These are phyloP conservation scores for Cichladusa arquata DNA, from an alignment of 2,113 vertebrate species.

Conservation along the genomic window DNA sequence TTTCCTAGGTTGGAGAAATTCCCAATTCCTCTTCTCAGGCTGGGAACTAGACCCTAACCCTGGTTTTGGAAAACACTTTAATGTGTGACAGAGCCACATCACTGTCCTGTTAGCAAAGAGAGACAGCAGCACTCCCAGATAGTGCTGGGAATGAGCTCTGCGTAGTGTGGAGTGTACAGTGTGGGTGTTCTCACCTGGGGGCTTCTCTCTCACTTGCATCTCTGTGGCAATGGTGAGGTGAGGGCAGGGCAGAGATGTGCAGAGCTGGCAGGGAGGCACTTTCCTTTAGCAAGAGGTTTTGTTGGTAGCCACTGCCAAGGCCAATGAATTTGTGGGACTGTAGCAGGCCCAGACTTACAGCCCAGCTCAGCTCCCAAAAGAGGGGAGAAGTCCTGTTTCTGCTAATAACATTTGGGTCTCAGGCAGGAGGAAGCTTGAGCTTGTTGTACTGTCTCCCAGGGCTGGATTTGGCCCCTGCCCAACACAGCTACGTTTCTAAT, in stretches of 20 bases:
- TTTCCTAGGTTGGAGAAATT: background rate
- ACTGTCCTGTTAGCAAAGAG: background rate
- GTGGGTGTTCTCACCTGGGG: rapidly evolving
- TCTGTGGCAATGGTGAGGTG: background rate
- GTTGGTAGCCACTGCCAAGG: background rate
- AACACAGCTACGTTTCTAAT: background rate
- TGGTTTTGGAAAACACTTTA: background rate
- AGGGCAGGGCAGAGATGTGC: background rate
- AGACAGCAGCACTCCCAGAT: background rate
- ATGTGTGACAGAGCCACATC: rapidly evolving
- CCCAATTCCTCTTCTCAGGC: background rate
- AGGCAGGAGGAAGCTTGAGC: background rate
- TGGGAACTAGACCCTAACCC: background rate
- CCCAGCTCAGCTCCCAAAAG: background rate
- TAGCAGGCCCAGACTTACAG: background rate
- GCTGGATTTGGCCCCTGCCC: background rate
- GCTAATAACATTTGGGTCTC: background rate
- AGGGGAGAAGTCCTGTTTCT: background rate
- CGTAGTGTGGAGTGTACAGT: background rate
- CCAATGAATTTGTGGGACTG: background rate
- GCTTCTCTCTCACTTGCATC: background rate
- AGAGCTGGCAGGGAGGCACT: background rate
- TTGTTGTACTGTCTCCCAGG: background rate
- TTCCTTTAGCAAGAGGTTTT: background rate
- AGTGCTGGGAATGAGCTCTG: background rate